Base-by-base conservation (phyloP, 2,888 invertebrate genomes). In the Lithosia quadra region DNA sequence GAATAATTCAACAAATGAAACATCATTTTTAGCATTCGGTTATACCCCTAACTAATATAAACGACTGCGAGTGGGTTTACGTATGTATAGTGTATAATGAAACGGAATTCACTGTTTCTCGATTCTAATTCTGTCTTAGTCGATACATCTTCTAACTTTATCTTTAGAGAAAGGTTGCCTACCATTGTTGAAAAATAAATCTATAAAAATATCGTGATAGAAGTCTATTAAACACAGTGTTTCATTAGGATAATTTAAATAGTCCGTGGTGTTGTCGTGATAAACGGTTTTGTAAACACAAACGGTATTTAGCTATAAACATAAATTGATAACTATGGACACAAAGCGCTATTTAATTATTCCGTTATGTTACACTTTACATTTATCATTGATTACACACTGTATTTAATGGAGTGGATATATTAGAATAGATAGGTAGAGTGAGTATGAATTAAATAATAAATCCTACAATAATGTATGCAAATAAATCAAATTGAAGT, bases 231-330 rank as follows among this genome's bases (percentile, higher is more conserved):
- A 66, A 36, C n/a, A 65, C 15, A n/a, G 10, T 49, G 18, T 59
- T 65, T 65, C 49, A 36, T 60, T 66, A 49, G 43, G 60, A 66
- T n/a, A 49, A 36, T 53, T 53, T 55, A 36, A 53, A 55, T 66
- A 60, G 60, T 66, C 34, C 10, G 53, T 53, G 34, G 22, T 53
- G 65, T 36, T 34, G 53, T 24, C 60, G 34, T 53, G 53, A 59
- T 49, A 59, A 60, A 49, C 11, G 33, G 49, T 66, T 65, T 59
- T 15, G 59, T 22, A 55, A 59, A 66, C 11, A 2, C 49, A 18
- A 66, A 34, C 8, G 34, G 65, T 60, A n/a, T 49, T 65, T 60
- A 59, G 58, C 22, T 34, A 11, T 33, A 15, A 63, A 5, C n/a
- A n/a, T 53, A 33, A 33, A 63, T 53, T 63, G 62, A 33, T 63